Conservation (phyloP, 92 coral and sea anemone genomes). For the Chrysogorgia sp. region DNA sequence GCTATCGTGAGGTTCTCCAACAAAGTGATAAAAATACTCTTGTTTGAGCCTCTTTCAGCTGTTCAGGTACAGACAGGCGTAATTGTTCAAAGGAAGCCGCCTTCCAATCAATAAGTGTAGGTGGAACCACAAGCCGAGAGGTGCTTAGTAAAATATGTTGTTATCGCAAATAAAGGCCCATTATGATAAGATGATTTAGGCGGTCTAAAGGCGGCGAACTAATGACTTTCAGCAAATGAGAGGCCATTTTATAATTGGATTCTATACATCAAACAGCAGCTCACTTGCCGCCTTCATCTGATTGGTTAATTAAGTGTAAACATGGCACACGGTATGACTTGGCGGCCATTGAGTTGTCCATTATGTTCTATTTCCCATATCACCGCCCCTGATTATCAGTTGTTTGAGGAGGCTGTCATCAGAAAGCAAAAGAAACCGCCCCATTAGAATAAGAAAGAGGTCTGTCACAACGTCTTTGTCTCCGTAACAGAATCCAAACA, state of each 20-base stretch:
- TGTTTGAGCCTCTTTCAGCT: conserved; percentile 43
- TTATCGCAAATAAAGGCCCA: conserved; percentile 99
- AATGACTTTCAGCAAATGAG: conserved; percentile 98
- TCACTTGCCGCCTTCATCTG: conserved; percentile 70
- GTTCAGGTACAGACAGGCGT: conserved; percentile 77
- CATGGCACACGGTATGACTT: conserved; percentile 95
- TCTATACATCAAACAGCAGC: conserved; percentile 92
- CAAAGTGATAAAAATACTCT: conserved; percentile 40
- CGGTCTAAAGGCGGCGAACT: conserved; percentile 99
- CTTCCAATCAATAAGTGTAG: conserved; percentile 95
- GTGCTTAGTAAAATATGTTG: conserved; percentile 98
- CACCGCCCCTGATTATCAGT: conserved; percentile 97
- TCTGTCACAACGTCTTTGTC: conserved; percentile 91
- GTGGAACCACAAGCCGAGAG: conserved; percentile 95
- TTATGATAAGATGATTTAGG: conserved; percentile 98
- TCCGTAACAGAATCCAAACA: conserved; percentile 94
- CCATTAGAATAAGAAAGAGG: conserved; percentile 96
- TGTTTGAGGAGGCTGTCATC: conserved; percentile 94
- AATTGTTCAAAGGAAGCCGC: conserved; percentile 99
- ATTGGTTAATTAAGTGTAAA: conserved; percentile 88
- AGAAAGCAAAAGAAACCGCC: conserved; percentile 97
- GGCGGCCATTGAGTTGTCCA: conserved; percentile 95
- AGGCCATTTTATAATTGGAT: conserved; percentile 99
- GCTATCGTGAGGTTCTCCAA: conserved; percentile 22
- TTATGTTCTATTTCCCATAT: conserved; percentile 99